Evolutionary conservation across 1,140 invertebrate species (phyloP).

Genomic region (Mylabris phalerata): DNA sequence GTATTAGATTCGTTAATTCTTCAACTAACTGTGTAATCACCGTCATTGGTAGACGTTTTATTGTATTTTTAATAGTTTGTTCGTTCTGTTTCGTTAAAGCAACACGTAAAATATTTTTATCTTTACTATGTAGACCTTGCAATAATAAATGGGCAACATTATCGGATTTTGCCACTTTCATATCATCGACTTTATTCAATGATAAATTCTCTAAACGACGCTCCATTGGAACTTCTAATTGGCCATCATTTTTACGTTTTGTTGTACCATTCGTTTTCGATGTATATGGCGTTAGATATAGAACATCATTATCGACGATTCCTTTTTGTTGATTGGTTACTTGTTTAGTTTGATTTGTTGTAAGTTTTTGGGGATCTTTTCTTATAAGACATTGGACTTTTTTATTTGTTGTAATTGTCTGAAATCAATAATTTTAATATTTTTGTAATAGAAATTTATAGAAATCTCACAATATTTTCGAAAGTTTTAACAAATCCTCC

Average conservation of each 20-base stretch:
- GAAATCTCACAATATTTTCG: constrained; percentile 52
- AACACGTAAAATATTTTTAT: constrained; percentile 53
- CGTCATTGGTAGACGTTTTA: constrained; percentile 55
- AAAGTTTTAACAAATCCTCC: constrained; percentile 49
- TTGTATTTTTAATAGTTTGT: constrained; percentile 52
- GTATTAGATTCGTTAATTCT: constrained; percentile 53
- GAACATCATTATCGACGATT: constrained; percentile 43
- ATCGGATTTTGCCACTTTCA: constrained; percentile 47
- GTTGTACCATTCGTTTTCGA: constrained; percentile 24
- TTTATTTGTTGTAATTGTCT: constrained; percentile 45
- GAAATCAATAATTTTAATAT: constrained; percentile 4
- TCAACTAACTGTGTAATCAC: constrained; percentile 53
- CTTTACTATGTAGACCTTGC: constrained; percentile 71
- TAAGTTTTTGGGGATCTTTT: constrained; percentile 41
- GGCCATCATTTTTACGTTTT: constrained; percentile 45
- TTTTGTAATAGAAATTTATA: too few species aligned
- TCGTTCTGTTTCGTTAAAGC: constrained; percentile 52
- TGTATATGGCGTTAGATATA: constrained; percentile 45
- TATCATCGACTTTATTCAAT: constrained; percentile 40
- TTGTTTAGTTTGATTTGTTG: constrained; percentile 31
- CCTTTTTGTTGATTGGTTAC: constrained; percentile 47
- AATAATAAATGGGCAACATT: constrained; percentile 68
- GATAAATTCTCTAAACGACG: constrained; percentile 65
- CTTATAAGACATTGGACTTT: constrained; percentile 53
- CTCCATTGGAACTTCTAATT: constrained; percentile 67